These are phyloP conservation scores for Pinna nobilis DNA, from an alignment of 1,140 invertebrate species.

Conservation along the genomic window DNA sequence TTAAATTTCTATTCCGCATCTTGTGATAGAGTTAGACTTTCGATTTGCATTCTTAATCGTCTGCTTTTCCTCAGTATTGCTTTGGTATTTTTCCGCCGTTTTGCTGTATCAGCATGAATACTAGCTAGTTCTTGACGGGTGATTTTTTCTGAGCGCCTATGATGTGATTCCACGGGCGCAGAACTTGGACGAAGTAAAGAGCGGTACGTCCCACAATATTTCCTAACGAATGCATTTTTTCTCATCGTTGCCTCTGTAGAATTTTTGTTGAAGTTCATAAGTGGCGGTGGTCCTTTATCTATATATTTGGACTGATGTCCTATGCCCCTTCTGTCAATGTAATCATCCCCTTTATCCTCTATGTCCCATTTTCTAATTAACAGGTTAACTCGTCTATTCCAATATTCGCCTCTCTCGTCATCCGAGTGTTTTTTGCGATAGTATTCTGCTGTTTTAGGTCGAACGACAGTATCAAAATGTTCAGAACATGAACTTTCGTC, in stretches of 20 bases:
- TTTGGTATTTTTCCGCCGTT: conserved; percentile 30
- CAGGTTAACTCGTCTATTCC: conserved; percentile 16
- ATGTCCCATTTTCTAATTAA: conserved; percentile 35
- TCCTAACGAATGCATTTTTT: conserved; percentile 27
- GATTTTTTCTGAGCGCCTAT: neutral
- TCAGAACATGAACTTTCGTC: neutral
- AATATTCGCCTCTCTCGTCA: conserved; percentile 29
- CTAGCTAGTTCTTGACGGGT: conserved; percentile 35
- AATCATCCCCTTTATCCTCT: conserved; percentile 22
- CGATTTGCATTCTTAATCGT: conserved; percentile 13
- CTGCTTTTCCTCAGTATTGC: conserved; percentile 32
- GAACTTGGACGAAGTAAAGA: conserved; percentile 7
- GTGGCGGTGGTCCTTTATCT: neutral
- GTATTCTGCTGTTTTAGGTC: conserved; percentile 39
- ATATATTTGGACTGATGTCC: neutral
- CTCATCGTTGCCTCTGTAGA: conserved; percentile 19
- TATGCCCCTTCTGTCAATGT: neutral
- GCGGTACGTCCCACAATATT: conserved; percentile 28
- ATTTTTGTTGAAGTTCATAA: neutral
- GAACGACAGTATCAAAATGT: neutral
- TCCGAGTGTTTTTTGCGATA: conserved; percentile 26
- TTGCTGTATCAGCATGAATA: conserved; percentile 32
- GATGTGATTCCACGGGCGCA: neutral
- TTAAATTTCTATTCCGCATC: too few relatives aligned
- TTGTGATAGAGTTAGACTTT: too few relatives aligned